A percentile compares a stretch with the other conserved stretches of the same genome.
Conservation (phyloP, 1,140 invertebrate species). For the Eumeta japonica region DNA sequence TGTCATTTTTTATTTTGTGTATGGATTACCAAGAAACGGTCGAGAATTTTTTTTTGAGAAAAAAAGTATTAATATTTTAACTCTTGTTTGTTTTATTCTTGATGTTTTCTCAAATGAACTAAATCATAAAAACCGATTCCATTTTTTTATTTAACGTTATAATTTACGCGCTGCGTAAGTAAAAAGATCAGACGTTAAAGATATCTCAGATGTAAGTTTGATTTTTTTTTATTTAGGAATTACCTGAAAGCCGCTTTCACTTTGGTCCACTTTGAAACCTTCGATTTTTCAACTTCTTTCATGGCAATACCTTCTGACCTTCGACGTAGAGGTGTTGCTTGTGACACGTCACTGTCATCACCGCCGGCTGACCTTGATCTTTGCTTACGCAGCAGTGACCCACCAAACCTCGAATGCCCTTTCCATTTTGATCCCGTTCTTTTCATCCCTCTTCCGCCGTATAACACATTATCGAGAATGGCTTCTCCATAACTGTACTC, state of each 20-base stretch:
- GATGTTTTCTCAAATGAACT: too few relatives aligned
- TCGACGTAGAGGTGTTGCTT: slow-evolving; percentile 36
- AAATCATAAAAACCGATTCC: too few relatives aligned
- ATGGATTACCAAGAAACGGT: too few relatives aligned
- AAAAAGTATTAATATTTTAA: too few relatives aligned
- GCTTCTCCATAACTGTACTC: slow-evolving; percentile 60
- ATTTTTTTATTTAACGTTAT: too few relatives aligned
- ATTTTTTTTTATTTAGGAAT: too few relatives aligned
- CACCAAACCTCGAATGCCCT: slow-evolving; percentile 42
- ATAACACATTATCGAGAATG: slow-evolving; percentile 58
- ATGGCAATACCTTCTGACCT: slow-evolving; percentile 38
- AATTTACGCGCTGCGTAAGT: too few relatives aligned
- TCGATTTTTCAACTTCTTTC: slow-evolving; percentile 49
- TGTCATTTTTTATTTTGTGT: too few relatives aligned
- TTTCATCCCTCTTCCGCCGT: slow-evolving; percentile 46
- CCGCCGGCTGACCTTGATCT: slow-evolving; percentile 51
- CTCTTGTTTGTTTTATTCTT: too few relatives aligned
- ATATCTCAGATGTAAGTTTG: too few relatives aligned
- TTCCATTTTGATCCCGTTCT: slow-evolving; percentile 51
- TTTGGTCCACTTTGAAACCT: slow-evolving; percentile 79
- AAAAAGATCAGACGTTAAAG: too few relatives aligned
- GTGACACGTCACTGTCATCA: slow-evolving; percentile 44
- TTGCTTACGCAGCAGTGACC: slow-evolving; percentile 48
- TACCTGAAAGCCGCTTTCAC: slow-evolving; percentile 80
- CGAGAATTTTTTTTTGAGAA: too few relatives aligned